Conservation (phyloP, 2,888 invertebrate genomes). For the Seladonia tumulorum region DNA sequence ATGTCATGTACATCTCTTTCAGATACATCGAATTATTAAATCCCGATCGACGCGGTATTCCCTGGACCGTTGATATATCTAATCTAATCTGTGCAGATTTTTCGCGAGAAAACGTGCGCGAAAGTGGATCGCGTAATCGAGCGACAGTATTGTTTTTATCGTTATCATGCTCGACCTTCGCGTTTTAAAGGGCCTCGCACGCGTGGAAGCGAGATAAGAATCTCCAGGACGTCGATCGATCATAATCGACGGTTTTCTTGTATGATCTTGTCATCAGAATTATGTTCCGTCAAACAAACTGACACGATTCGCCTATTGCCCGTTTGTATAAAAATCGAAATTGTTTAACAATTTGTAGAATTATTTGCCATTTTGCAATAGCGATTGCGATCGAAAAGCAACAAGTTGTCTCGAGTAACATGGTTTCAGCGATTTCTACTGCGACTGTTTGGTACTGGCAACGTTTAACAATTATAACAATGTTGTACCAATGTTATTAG, state of each 20-base stretch:
- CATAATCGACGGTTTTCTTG: background rate
- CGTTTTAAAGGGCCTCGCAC: conserved; percentile 5
- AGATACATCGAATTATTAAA: background rate
- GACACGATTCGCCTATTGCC: background rate
- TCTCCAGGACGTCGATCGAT: background rate
- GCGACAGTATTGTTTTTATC: conserved; percentile 1
- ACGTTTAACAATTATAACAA: too few relatives aligned
- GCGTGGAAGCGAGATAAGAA: background rate
- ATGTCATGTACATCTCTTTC: background rate
- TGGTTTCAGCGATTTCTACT: background rate
- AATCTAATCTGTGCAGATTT: conserved; percentile 64
- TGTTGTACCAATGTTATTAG: too few relatives aligned
- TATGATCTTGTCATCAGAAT: background rate
- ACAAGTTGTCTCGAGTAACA: background rate
- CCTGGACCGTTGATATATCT: conserved; percentile 34
- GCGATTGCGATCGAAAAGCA: background rate
- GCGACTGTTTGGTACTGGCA: too few relatives aligned
- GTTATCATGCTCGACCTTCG: background rate
- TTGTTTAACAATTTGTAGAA: background rate
- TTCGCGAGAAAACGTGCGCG: conserved; percentile 10
- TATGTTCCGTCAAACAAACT: background rate
- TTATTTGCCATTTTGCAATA: background rate
- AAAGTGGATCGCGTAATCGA: background rate
- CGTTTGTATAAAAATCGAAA: background rate
- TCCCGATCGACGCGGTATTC: background rate